A percentile compares a stretch with the other conserved stretches of the same genome.
Evolutionary conservation across 2,797 vertebrate genomes (phyloP).

Genomic region (Dallia pectoralis): DNA sequence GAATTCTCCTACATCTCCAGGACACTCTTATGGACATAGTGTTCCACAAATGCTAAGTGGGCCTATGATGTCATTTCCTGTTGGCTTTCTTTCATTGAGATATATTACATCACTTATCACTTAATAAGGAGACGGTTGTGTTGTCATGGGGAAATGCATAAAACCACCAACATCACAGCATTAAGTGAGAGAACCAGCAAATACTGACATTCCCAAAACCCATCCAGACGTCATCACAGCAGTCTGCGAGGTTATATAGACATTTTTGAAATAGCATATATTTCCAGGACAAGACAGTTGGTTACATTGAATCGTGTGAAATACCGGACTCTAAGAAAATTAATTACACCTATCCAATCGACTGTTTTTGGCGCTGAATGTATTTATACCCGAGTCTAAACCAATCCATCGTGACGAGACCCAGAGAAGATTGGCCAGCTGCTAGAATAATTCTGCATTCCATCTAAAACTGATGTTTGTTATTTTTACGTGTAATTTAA

Average conservation of each 20-base stretch:
- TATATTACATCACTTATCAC: background rate
- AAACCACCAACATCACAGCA: constrained; percentile 28
- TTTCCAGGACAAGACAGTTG: background rate
- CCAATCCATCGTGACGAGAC: background rate
- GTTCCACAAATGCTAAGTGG: background rate
- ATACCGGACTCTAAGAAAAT: background rate
- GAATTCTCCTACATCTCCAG: background rate
- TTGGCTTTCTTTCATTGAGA: background rate
- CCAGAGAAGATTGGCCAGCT: background rate
- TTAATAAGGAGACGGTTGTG: background rate
- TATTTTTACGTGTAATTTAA: constrained; percentile 20
- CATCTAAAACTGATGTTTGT: background rate
- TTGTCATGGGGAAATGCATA: background rate
- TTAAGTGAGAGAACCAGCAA: constrained; percentile 29
- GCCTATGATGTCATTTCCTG: background rate
- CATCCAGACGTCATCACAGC: background rate
- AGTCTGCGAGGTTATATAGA: background rate
- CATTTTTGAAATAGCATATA: background rate
- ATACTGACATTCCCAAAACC: background rate
- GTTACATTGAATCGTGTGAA: background rate
- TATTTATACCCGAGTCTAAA: background rate
- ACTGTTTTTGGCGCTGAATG: constrained; percentile 8
- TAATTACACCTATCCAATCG: background rate
- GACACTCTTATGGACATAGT: background rate
- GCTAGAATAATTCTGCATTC: constrained; percentile 12